Conservation (phyloP, 2,888 invertebrate species). For the Orthonychiurus folsomi region DNA sequence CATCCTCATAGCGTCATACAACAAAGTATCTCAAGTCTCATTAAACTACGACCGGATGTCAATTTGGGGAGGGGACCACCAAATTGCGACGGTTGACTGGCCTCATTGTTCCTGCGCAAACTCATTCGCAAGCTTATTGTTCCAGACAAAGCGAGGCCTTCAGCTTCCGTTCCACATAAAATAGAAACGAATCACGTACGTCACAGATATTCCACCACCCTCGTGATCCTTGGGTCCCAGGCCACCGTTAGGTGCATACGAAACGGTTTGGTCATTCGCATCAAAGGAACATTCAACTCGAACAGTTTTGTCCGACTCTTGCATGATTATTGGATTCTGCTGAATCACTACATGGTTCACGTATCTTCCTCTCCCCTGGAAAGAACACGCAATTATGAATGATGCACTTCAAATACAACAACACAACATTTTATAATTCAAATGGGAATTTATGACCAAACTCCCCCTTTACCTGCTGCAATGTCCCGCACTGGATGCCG, state of each 20-base stretch:
- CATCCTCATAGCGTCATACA: no score
- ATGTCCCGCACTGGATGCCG: constrained; percentile 46
- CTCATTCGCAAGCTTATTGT: no score
- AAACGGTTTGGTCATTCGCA: constrained; percentile 46
- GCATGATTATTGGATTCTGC: constrained; percentile 48
- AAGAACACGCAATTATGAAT: no score
- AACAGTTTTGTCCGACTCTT: constrained; percentile 46
- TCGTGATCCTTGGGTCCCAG: constrained; percentile 41
- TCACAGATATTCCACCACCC: constrained; percentile 44
- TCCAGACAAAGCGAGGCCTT: no score
- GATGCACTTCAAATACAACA: no score
- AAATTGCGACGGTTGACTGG: no score
- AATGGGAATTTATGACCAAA: no score
- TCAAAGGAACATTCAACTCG: constrained; percentile 47
- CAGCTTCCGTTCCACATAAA: constrained; percentile 12
- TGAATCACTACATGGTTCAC: constrained; percentile 48
- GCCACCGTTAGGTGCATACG: constrained; percentile 43
- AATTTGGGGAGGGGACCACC: no score
- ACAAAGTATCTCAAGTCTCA: no score
- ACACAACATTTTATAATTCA: no score
- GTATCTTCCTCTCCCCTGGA: constrained; percentile 44
- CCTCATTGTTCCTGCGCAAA: no score
- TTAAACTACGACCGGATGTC: no score
- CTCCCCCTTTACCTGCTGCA: constrained; percentile 46
- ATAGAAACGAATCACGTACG: constrained; percentile 42